These are phyloP conservation scores for Chlorodrepanis virens DNA, from an alignment of 2,113 vertebrate species.

Conservation along the genomic window DNA sequence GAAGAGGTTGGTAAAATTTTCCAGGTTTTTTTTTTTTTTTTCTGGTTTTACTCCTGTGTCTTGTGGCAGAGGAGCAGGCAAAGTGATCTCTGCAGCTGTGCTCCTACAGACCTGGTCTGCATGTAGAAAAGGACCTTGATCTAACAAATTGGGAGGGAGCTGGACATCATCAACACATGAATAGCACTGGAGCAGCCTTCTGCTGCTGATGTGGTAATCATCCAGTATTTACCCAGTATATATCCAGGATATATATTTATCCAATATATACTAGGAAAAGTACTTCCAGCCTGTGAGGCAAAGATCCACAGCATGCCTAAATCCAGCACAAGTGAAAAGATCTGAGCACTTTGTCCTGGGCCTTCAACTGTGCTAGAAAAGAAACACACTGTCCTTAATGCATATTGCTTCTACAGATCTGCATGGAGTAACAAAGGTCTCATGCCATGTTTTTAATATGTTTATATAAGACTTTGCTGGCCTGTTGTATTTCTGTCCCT, in stretches of 20 bases:
- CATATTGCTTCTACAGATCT: background rate
- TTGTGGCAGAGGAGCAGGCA: background rate
- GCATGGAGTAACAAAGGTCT: no score
- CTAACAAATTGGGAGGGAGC: fast-evolving
- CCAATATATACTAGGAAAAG: background rate
- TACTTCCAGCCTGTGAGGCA: background rate
- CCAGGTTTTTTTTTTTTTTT: background rate
- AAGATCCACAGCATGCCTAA: background rate
- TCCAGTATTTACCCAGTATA: background rate
- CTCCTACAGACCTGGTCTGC: background rate
- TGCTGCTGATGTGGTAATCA: background rate
- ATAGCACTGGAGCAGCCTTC: background rate
- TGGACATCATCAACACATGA: background rate
- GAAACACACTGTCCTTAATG: background rate
- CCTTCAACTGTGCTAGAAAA: background rate
- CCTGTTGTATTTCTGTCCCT: background rate
- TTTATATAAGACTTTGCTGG: background rate
- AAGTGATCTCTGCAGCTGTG: background rate
- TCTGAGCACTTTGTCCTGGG: background rate
- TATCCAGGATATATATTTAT: background rate
- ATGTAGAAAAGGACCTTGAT: background rate
- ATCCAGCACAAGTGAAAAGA: background rate
- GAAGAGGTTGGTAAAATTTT: background rate
- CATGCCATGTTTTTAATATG: background rate
- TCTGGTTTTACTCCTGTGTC: background rate